Conservation (phyloP, 64 coral and sea anemone species). For the Catalaphyllia jardinei region DNA sequence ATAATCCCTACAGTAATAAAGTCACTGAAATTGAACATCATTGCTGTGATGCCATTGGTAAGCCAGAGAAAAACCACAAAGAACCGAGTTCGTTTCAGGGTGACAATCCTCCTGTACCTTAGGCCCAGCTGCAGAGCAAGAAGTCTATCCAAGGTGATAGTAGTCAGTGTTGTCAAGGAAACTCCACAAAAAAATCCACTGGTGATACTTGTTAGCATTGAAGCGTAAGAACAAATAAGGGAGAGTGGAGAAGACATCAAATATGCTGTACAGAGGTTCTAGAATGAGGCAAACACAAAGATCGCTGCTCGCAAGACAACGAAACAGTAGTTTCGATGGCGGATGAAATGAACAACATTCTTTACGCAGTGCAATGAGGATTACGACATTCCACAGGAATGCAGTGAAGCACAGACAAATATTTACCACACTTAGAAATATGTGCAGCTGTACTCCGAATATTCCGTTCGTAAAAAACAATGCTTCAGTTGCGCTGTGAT, state of each 20-base stretch:
- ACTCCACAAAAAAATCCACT: constrained; percentile 13
- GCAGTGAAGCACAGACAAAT: not conserved
- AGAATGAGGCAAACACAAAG: not conserved
- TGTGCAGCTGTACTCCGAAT: not conserved
- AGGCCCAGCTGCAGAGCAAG: not conserved
- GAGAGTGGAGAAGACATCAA: not conserved
- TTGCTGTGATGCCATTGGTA: not conserved
- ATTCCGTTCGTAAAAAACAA: not conserved
- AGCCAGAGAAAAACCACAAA: not conserved
- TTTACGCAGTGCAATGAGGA: not conserved
- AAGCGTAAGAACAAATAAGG: not conserved
- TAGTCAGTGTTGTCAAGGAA: not conserved
- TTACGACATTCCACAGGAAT: not conserved
- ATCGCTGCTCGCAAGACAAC: constrained; percentile 2
- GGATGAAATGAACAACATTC: not conserved
- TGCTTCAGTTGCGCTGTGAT: not conserved
- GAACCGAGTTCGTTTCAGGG: not conserved
- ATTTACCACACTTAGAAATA: not conserved
- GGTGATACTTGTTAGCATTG: not conserved
- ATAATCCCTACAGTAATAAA: not conserved
- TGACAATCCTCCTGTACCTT: not conserved
- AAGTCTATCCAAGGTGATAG: not conserved
- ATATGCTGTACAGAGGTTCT: not conserved
- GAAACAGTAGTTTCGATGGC: not conserved
- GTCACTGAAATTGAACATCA: not conserved